Conservation (phyloP, 2,113 vertebrate genomes). For the Nibea coibor region DNA sequence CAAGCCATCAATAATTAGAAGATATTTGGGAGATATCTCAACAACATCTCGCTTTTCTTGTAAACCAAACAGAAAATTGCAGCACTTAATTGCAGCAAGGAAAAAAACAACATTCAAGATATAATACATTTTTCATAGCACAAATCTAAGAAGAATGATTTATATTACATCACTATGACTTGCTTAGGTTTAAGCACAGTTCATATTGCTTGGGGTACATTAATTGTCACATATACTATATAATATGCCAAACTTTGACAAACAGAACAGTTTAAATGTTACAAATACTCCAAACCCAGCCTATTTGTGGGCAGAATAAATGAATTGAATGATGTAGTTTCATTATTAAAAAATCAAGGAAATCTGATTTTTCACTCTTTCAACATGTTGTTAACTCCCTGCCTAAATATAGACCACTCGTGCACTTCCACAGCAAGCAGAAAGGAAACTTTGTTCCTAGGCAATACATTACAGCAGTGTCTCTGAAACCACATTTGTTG, state of each 20-base stretch:
- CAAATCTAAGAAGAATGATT: background rate
- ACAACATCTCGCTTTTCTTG: background rate
- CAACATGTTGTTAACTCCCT: conserved; percentile 28
- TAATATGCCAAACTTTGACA: too few relatives aligned
- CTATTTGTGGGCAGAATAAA: background rate
- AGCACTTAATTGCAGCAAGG: background rate
- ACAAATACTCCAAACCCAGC: too few relatives aligned
- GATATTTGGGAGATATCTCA: background rate
- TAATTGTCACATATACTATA: too few relatives aligned
- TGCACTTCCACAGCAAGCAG: background rate
- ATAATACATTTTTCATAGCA: background rate
- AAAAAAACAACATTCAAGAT: background rate
- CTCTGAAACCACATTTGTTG: background rate
- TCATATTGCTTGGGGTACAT: too few relatives aligned
- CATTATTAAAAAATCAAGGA: background rate
- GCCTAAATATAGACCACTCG: background rate
- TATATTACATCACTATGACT: too few relatives aligned
- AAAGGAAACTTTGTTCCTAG: conserved; percentile 29
- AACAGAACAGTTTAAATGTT: too few relatives aligned
- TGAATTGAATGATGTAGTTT: too few relatives aligned
- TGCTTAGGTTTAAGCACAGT: too few relatives aligned
- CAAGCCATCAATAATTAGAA: background rate
- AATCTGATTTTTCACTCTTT: background rate
- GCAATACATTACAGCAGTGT: background rate
- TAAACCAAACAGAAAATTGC: background rate